These are phyloP conservation scores for Thymelicus acteon DNA, from an alignment of 2,888 invertebrate species.

Conservation along the genomic window DNA sequence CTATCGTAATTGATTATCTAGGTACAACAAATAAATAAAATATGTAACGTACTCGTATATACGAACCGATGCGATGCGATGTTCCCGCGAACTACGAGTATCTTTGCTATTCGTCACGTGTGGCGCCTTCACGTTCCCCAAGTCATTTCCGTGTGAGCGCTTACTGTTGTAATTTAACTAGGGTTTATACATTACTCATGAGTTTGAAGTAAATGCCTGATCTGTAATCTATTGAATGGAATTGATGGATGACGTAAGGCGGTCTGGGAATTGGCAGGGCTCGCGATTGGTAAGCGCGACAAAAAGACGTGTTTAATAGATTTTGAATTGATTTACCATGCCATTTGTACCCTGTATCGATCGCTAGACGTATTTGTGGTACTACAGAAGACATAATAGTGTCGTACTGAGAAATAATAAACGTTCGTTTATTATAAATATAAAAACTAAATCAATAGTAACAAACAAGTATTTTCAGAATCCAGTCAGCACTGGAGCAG, in stretches of 20 bases:
- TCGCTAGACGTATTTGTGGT: too few relatives aligned
- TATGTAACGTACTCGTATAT: conserved; percentile 5
- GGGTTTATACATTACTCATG: conserved; percentile 42
- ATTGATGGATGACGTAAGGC: conserved; percentile 33
- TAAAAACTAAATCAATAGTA: too few relatives aligned
- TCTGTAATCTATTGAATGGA: conserved; percentile 36
- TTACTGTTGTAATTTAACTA: conserved; percentile 43
- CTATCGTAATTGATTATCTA: not conserved
- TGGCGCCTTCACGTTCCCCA: conserved; percentile 32
- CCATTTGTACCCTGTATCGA: not conserved
- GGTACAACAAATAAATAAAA: conserved; percentile 12
- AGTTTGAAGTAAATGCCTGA: conserved; percentile 32
- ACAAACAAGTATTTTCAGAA: too few relatives aligned
- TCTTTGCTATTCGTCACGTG: conserved; percentile 30
- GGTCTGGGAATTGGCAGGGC: conserved; percentile 28
- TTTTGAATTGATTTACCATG: conserved; percentile 5
- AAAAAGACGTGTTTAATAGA: conserved; percentile 14
- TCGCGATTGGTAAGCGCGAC: not conserved
- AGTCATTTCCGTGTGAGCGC: conserved; percentile 40
- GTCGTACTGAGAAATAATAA: too few relatives aligned
- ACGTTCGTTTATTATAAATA: too few relatives aligned
- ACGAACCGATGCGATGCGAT: not conserved
- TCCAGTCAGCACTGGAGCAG: too few relatives aligned
- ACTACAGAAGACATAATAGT: too few relatives aligned
- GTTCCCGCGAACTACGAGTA: conserved; percentile 15